phyloP scores from a whole-genome alignment of 1,140 invertebrate species.

The Procambarus clarkii region DNA sequence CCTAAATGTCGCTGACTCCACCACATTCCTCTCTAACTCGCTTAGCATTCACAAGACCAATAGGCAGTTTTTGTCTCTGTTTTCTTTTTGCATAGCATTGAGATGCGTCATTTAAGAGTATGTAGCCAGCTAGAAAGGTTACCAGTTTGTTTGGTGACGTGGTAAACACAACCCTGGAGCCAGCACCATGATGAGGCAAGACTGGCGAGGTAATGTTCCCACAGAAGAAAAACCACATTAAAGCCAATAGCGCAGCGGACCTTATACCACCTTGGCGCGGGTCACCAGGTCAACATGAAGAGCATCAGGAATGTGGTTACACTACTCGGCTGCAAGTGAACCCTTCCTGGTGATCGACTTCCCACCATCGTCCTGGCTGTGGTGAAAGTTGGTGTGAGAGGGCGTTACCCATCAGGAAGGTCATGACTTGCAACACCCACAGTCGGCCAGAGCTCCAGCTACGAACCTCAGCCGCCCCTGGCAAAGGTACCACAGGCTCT shows the following conservation, averaged over 20 bases:
- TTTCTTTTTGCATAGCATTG: neutral
- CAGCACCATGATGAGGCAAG: neutral
- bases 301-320: constrained; percentile 42
- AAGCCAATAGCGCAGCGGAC: neutral
- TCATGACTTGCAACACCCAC: constrained; percentile 36
- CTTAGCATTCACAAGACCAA: neutral
- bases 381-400: constrained; percentile 48
- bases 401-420: constrained; percentile 30
- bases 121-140: neutral
- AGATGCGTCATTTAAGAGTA: neutral
- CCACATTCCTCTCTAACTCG: neutral
- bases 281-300: constrained; percentile 41
- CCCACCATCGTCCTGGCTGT: constrained; percentile 34
- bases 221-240: constrained; percentile 1
- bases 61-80: neutral
- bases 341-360: constrained; percentile 57
- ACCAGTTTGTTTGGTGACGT: neutral
- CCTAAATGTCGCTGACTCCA: neutral
- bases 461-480: neutral
- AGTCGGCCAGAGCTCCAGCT: neutral
- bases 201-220: neutral
- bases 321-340: constrained; percentile 70
- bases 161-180: neutral
- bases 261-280: neutral
- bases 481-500: neutral